A percentile compares a stretch with the other conserved stretches of the same genome.
phyloP scores from a whole-genome alignment of 2,888 invertebrate species.

The Calephelis perditalis region DNA sequence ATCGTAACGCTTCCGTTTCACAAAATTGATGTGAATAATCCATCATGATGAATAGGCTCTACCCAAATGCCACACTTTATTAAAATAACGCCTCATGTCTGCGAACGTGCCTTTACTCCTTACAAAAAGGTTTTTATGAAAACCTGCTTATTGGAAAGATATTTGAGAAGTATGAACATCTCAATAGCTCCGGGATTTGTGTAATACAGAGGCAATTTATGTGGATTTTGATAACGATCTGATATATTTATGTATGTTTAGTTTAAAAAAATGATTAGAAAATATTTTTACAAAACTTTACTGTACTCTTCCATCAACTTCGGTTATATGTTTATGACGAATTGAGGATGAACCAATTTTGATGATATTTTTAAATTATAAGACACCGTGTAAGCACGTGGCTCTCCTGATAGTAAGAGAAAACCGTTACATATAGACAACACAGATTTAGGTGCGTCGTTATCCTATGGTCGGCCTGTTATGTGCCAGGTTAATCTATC shows the following conservation, averaged over 20 bases:
- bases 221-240: neutral
- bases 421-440: too few species aligned
- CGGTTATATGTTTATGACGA: too few species aligned
- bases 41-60: neutral
- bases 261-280: too few species aligned
- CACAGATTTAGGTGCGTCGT: too few species aligned
- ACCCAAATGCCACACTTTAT: neutral
- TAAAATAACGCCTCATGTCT: conserved; percentile 3
- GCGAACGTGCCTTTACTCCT: neutral
- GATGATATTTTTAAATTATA: too few species aligned
- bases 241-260: neutral
- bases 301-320: too few species aligned
- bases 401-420: too few species aligned
- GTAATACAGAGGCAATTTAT: neutral
- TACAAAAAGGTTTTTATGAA: neutral
- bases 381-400: too few species aligned
- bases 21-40: conserved; percentile 5
- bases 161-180: neutral
- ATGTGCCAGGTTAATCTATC: too few species aligned
- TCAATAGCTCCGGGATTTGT: neutral
- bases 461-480: too few species aligned
- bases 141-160: conserved; percentile 2
- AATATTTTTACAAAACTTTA: too few species aligned
- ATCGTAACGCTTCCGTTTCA: neutral
- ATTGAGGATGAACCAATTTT: too few species aligned